These are phyloP conservation scores for Lottia scabra DNA, from an alignment of 2,888 invertebrate species.

Conservation along the genomic window DNA sequence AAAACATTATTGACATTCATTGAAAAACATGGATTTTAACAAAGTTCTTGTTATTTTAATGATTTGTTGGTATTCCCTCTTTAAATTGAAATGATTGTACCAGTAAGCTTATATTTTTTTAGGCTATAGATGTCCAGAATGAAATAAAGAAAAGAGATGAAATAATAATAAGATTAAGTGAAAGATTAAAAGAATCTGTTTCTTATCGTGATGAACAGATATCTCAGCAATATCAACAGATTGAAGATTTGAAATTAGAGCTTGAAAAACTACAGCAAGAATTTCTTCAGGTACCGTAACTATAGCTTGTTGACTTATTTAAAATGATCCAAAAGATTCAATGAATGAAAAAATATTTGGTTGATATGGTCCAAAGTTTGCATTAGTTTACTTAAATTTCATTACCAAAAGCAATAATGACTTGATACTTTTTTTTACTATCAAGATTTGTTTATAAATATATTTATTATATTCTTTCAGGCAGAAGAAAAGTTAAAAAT, in stretches of 20 bases:
- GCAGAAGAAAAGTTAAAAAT: constrained; percentile 54
- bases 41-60: no score
- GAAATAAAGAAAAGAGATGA: constrained; percentile 3
- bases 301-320: no score
- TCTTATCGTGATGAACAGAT: background rate
- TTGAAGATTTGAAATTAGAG: background rate
- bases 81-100: no score
- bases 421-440: background rate
- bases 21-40: no score
- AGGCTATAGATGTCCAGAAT: background rate
- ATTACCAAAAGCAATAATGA: no score
- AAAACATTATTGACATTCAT: no score
- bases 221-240: background rate
- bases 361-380: no score
- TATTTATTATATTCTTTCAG: constrained; percentile 37
- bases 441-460: background rate
- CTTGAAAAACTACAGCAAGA: background rate
- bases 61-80: no score
- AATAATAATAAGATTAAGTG: background rate
- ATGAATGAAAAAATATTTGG: no score
- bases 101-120: background rate
- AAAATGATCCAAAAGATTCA: no score
- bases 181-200: background rate
- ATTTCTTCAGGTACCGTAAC: background rate
- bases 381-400: no score